phyloP scores from a whole-genome alignment of 1,140 invertebrate genomes.

The Polypedilum vanderplanki region DNA sequence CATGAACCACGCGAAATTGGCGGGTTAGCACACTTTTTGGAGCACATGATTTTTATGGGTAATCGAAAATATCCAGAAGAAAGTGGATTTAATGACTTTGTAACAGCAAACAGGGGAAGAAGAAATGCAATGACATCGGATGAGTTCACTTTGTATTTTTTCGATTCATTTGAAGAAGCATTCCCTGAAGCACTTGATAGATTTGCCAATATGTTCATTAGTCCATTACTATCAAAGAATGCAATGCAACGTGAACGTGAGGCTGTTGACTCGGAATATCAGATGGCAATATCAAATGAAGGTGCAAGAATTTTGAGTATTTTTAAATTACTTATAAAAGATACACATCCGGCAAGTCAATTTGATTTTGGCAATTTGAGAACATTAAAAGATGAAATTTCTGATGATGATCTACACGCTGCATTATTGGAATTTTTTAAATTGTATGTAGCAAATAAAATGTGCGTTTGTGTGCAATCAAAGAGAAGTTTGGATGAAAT shows the following conservation, averaged over 20 bases:
- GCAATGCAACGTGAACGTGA: slow-evolving; percentile 78
- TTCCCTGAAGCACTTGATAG: slow-evolving; percentile 62
- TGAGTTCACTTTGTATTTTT: slow-evolving; percentile 74
- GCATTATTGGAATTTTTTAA: background rate
- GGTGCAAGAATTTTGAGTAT: slow-evolving; percentile 46
- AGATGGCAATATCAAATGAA: slow-evolving; percentile 55
- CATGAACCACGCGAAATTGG: slow-evolving; percentile 58
- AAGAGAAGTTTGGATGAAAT: background rate
- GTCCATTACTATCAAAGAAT: slow-evolving; percentile 70
- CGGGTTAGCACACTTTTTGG: slow-evolving; percentile 86
- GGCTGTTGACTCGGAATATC: slow-evolving; percentile 76
- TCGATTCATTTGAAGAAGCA: slow-evolving; percentile 68
- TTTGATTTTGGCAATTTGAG: slow-evolving; percentile 3
- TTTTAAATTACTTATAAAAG: background rate
- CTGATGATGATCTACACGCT: background rate
- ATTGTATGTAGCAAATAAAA: background rate
- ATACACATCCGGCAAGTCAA: background rate
- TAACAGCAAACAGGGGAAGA: slow-evolving; percentile 59
- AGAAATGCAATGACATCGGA: slow-evolving; percentile 72
- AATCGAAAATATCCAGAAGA: slow-evolving; percentile 73
- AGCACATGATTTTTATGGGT: slow-evolving; percentile 90
- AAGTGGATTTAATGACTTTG: slow-evolving; percentile 70
- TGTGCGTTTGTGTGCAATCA: background rate
- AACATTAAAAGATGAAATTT: background rate
- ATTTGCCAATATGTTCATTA: slow-evolving; percentile 83